Base-by-base conservation (phyloP, 2,888 invertebrate genomes). In the Copidosoma aretas region DNA sequence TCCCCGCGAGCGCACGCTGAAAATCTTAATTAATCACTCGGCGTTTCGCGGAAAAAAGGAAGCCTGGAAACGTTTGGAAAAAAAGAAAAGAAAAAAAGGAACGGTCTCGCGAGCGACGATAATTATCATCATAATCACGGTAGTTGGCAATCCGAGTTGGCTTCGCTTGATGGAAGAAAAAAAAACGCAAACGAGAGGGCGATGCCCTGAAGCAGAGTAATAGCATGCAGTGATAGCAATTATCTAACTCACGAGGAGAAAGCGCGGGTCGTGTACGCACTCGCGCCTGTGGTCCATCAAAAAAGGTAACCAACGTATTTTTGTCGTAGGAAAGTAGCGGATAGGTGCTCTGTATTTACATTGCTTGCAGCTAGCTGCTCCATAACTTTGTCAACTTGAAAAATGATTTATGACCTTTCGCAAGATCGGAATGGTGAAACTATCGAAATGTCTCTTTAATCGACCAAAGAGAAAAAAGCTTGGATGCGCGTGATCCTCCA, bases 41-140 rank as follows among this genome's bases (percentile, higher is more conserved):
- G 58, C n/a, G n/a, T 67, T 61, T 64, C 39, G 43, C 25, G 59
- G 43, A 46, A 46, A 46, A 46, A 46, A 17, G 43, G 43, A 46
- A 15, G 43, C 12, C 43, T 8, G 12, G 43, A 17, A 12, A 12
- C 12, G 8, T 32, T 32, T 14, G 41, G 10, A 4, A 8, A 65
- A 10, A 10, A 3, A n/a, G 17, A 32, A 54, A 52, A 39, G 22
- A 49, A 41, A 5, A 22, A 14, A 17, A 19, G 17, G 51, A 32
- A 66, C 43, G 43, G 43, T 8, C 43, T 17, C 12, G 43, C 43
- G 17, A 46, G 12, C 43, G 8, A 46, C 25, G 22, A 43, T 68
- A 61, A 71, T 71, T 66, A 68, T 54, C 39, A 68, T 71, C 39
- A 68, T 71, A 71, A 68, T 68, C 63, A 58, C 58, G 66, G 66